Evolutionary conservation across 1,140 invertebrate genomes (phyloP), one percentile per base, ranked within the genome.

Genomic region (Zophobas morio): DNA sequence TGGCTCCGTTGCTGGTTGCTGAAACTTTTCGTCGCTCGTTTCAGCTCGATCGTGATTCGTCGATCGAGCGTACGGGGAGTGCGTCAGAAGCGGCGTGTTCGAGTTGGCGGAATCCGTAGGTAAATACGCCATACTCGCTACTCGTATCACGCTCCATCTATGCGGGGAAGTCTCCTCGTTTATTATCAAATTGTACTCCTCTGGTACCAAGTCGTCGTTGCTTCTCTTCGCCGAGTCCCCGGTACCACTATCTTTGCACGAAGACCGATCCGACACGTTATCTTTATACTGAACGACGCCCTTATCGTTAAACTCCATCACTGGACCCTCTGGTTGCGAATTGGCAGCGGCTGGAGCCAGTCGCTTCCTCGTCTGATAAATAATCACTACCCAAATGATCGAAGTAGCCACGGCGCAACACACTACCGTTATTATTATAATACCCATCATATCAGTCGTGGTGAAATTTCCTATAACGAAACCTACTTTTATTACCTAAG

Each of bases 401-500:
- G 96, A 98, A 1, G 96, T 97, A 1, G 92, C 91, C 20, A 98
- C 94, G 40, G 96, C 93, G 85, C 96, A 96, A 85, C 95, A 95
- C 35, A 97, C 95, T 0, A 97, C 93, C 1, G 95, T 94, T 73
- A 98, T 96, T 79, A 96, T 92, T 80, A 97, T 94, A 74, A 97
- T 92, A 51, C 95, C 95, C 51, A 94, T 90, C 82, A 95, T 94
- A 78, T 95, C 88, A 77, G 93, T 83, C 32, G 87, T 80, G 33
- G 86, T 86, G 79, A 84, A 78, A 34, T 80, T 78, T 53, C 74
- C 83, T 82, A 77, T 75, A 78, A 70, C 60, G 60, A 75, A 70
- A 40, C 75, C 63, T 63, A 39, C n/a, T 36, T 54, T 35, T 39
- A 39, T 70, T 60, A 60, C 35, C 32, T 60, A 33, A 70, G 63